Percentiles rank a stretch among this genome's conserved stretches.
Evolutionary conservation across 2,113 vertebrate species (phyloP).

Genomic region (Columba livia): DNA sequence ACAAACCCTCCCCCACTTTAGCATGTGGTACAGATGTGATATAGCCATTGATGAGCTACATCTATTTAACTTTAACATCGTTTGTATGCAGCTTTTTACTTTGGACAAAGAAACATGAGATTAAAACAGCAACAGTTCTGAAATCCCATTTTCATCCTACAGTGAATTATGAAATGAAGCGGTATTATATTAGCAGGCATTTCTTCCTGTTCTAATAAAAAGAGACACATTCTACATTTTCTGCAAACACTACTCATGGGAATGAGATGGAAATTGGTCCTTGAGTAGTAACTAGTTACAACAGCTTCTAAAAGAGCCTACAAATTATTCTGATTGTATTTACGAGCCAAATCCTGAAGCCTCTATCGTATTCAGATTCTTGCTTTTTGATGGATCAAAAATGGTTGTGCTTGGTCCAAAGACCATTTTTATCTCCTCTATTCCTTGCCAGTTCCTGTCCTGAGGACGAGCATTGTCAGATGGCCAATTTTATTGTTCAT

Average conservation of each 20-base stretch:
- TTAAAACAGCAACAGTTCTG: conserved; percentile 12
- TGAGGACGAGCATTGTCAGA: not conserved
- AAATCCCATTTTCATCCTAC: conserved; percentile 9
- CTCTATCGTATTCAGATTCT: not conserved
- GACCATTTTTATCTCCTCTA: not conserved
- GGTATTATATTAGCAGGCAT: conserved; percentile 2
- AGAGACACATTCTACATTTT: conserved; percentile 19
- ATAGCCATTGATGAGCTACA: not conserved
- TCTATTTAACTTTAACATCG: not conserved
- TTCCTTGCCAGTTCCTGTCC: not conserved
- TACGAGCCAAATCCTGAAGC: not conserved
- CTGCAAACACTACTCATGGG: not conserved
- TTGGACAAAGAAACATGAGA: conserved; percentile 4
- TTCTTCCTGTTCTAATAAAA: conserved; percentile 36
- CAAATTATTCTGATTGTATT: conserved; percentile 15
- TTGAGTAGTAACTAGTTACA: conserved; percentile 19
- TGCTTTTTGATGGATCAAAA: not conserved
- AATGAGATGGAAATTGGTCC: conserved; percentile 15
- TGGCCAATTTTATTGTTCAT: not conserved
- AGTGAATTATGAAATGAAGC: conserved; percentile 29
- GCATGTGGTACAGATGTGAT: not conserved
- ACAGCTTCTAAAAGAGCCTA: conserved; percentile 6
- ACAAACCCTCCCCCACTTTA: not conserved
- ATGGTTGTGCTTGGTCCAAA: not conserved
- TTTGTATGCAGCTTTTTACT: not conserved